Base-by-base conservation (phyloP, 2,113 vertebrate genomes). In the Sphaerodactylus townsendi region DNA sequence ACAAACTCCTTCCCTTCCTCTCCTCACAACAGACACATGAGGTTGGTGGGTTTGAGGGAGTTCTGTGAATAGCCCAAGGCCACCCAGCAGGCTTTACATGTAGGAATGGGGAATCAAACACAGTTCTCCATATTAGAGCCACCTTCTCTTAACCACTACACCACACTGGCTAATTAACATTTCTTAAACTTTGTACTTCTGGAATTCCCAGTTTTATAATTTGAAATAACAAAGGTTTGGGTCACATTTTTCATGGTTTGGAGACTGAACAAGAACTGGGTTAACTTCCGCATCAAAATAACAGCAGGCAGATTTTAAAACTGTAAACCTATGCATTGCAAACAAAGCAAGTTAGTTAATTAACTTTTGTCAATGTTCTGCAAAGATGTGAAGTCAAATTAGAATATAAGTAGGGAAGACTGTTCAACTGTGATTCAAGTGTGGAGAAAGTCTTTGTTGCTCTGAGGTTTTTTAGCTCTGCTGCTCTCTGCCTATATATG, bases 331-430 rank as follows among this genome's bases (percentile, higher is more conserved):
- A 71, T 78, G 65, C 70, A 84, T 71, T 77, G 75, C 82, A 84
- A 84, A 78, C 65, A 71, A 84, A 84, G 82, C 75, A 84, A 77
- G 62, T 77, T 48, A 10, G 30, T 39, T 71, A 84, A 70, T 46
- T 71, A 37, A 70, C 82, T 62, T 78, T 70, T 77, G 66, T 65
- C 75, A 77, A 77, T 84, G 75, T 77, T 84, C 65, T 46, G 41
- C 77, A 70, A 77, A 70, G 64, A 50, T 84, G 74, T 84, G 74
- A 78, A 84, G 77, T 69, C 74, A 84, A 84, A 78, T 84, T 84
- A 84, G n/a, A 39, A n/a, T 25, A 70, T 70, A 77, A 59, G 33
- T 33, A 70, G 65, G 44, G 65, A 77, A 77, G 65, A 44, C 50
- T 77, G 41, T 70, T 62, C 75, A 84, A 46, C 74, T 84, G 75